These are phyloP conservation scores for Episyrphus balteatus DNA, from an alignment of 1,140 invertebrate species.

Conservation along the genomic window DNA sequence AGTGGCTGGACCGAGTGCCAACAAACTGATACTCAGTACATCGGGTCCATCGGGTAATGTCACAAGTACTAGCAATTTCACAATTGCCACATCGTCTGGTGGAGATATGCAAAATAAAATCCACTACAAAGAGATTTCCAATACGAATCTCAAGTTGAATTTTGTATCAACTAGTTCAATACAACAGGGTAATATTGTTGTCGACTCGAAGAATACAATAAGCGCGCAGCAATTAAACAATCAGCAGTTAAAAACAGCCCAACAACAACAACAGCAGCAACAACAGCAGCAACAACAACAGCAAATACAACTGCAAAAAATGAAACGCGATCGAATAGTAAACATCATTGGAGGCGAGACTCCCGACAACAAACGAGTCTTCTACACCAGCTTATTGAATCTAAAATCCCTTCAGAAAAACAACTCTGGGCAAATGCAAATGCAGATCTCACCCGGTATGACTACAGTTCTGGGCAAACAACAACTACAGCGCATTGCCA, in stretches of 20 bases:
- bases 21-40: slow-evolving; percentile 33
- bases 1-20: slow-evolving; percentile 12
- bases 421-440: slow-evolving; percentile 32
- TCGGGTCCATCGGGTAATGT: slow-evolving; percentile 7
- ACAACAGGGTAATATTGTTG: slow-evolving; percentile 2
- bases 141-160: slow-evolving; percentile 32
- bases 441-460: slow-evolving; percentile 21
- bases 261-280: slow-evolving; percentile 8
- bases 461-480: slow-evolving; percentile 12
- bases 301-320: slow-evolving; percentile 14
- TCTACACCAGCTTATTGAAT: slow-evolving; percentile 31
- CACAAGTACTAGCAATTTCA: slow-evolving; percentile 21
- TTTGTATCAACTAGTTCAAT: slow-evolving; percentile 17
- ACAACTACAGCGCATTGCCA: slow-evolving; percentile 24
- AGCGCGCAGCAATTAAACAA: background rate
- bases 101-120: slow-evolving; percentile 13
- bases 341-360: slow-evolving; percentile 9
- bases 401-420: slow-evolving; percentile 33
- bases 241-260: background rate
- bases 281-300: slow-evolving; percentile 22
- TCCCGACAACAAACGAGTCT: slow-evolving; percentile 25
- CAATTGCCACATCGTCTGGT: slow-evolving; percentile 20
- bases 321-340: slow-evolving; percentile 22
- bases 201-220: background rate
- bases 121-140: slow-evolving; percentile 29